Conservation (phyloP, 2,113 vertebrate genomes). For the Acrocephalus kingi region DNA sequence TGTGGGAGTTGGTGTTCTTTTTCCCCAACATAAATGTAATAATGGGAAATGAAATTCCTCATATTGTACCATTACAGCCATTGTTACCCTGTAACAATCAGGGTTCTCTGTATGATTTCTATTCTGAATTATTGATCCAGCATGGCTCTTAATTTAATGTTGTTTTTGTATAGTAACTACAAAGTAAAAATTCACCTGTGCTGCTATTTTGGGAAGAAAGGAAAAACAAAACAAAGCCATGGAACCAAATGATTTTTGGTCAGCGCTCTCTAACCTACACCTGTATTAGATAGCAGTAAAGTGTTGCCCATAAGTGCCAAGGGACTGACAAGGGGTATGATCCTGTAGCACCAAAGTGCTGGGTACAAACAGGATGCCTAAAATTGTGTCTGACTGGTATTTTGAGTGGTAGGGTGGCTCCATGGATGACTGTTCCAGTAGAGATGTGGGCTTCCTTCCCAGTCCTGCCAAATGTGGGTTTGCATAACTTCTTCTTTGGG, state of each 20-base stretch:
- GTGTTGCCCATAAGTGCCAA: not conserved
- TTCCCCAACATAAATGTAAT: not conserved
- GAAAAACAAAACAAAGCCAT: not conserved
- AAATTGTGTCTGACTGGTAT: not conserved
- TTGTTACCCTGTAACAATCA: not conserved
- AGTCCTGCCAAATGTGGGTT: not conserved
- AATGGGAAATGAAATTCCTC: not conserved
- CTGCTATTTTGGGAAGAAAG: not conserved
- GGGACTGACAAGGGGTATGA: accelerated
- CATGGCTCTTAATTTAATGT: not conserved
- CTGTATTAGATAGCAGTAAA: not conserved
- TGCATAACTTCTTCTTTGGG: not conserved
- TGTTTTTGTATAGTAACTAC: not conserved
- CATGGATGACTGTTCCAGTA: not conserved
- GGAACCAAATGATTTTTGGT: not conserved
- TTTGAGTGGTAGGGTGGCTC: not conserved
- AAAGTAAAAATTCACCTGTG: not conserved
- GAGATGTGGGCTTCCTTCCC: not conserved
- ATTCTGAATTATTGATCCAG: not conserved
- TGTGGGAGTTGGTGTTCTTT: accelerated
- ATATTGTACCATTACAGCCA: not conserved
- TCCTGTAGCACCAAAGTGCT: not conserved
- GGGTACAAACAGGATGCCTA: not conserved
- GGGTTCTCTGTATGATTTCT: not conserved
- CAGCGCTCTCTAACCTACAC: not conserved